phyloP scores from a whole-genome alignment of 2,797 vertebrate species.

The Fringilla coelebs region DNA sequence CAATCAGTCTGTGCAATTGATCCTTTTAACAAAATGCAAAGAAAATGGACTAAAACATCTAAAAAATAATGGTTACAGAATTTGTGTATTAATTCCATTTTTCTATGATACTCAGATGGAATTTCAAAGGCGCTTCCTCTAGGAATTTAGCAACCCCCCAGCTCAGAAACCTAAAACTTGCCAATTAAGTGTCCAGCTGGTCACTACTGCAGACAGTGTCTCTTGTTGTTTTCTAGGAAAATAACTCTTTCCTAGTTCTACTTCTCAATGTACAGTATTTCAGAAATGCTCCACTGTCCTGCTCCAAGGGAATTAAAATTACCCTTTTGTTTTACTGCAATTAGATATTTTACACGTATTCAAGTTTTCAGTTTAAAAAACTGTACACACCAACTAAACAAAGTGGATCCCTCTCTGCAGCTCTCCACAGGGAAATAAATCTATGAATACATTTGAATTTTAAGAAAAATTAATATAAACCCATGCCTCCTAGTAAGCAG shows the following conservation, averaged over 20 bases:
- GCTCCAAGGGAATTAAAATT: not conserved
- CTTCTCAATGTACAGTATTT: not conserved
- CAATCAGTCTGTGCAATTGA: not conserved
- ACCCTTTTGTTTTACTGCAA: not conserved
- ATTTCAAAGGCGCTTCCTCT: not conserved
- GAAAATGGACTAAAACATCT: not conserved
- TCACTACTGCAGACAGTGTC: not conserved
- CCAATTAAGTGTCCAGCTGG: not conserved
- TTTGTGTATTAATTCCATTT: not conserved
- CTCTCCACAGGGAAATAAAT: not conserved
- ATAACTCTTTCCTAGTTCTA: not conserved
- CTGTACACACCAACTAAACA: not conserved
- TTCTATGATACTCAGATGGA: not conserved
- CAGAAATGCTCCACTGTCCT: not conserved
- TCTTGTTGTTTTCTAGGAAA: not conserved
- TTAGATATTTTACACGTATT: not conserved
- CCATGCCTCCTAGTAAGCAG: not conserved
- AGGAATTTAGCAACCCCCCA: not conserved
- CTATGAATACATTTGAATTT: not conserved
- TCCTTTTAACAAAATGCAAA: not conserved
- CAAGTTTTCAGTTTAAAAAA: not conserved
- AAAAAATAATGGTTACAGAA: not conserved
- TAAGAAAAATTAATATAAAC: not conserved
- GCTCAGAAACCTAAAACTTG: not conserved
- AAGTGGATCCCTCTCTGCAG: not conserved